Conservation (phyloP, 2,888 invertebrate species). For the Eudasyphora cyanicolor region DNA sequence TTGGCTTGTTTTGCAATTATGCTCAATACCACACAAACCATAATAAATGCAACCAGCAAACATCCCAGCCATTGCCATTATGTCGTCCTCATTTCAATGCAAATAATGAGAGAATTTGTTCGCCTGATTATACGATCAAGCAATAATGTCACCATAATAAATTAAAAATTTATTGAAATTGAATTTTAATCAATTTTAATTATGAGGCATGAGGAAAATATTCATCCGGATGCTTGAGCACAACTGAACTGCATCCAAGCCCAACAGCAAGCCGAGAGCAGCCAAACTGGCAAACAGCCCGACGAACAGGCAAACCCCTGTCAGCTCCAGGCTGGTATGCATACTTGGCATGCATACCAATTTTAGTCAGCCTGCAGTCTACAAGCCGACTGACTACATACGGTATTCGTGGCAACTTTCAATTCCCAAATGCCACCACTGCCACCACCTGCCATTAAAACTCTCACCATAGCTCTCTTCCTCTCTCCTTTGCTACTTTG, state of each 20-base stretch:
- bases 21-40: no score
- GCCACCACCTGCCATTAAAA: neutral
- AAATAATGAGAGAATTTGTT: neutral
- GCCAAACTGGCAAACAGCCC: neutral
- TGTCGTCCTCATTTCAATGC: neutral
- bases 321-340: neutral
- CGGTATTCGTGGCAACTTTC: neutral
- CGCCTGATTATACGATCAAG: conserved; percentile 43
- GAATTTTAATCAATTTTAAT: conserved; percentile 61
- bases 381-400: neutral
- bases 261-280: neutral
- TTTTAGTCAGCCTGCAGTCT: neutral
- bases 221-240: conserved; percentile 10
- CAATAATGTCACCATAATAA: conserved; percentile 49
- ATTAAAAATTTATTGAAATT: conserved; percentile 56
- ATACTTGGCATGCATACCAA: neutral
- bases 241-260: conserved; percentile 2
- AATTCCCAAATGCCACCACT: neutral
- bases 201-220: conserved; percentile 26
- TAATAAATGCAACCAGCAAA: no score
- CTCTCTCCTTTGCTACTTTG: neutral
- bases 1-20: no score
- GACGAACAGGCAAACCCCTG: no score
- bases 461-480: neutral
- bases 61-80: neutral